Evolutionary conservation across 2,113 vertebrate genomes (phyloP).

Genomic region (Rhinoptilus africanus): DNA sequence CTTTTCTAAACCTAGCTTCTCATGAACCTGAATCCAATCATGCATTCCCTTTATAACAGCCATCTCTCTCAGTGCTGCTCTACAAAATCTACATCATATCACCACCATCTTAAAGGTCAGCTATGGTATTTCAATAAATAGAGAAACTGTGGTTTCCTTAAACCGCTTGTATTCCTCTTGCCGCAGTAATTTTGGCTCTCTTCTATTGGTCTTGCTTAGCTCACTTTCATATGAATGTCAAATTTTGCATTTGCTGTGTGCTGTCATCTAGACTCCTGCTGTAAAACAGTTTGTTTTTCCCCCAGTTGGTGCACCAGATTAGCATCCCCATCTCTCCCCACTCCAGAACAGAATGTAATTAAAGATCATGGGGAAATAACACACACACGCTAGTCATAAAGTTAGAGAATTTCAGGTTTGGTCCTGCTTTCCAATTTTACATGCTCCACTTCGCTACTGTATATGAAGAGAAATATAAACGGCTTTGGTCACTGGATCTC

Average conservation of each 20-base stretch:
- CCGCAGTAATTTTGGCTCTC: constrained; percentile 45
- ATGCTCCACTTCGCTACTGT: constrained; percentile 1
- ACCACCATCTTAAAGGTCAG: constrained; percentile 14
- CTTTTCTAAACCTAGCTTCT: constrained; percentile 48
- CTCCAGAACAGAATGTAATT: constrained; percentile 52
- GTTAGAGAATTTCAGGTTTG: constrained; percentile 40
- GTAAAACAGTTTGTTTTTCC: constrained; percentile 46
- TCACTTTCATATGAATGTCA: constrained; percentile 73
- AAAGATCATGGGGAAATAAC: constrained; percentile 52
- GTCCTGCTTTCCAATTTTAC: constrained; percentile 30
- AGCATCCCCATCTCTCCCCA: neutral
- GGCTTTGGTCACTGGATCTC: neutral
- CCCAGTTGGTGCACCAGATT: constrained; percentile 36
- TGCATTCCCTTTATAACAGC: constrained; percentile 22
- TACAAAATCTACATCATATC: neutral
- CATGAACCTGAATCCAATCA: constrained; percentile 56
- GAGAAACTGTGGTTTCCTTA: constrained; percentile 6
- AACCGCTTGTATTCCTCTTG: constrained; percentile 29
- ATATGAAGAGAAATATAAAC: constrained; percentile 4
- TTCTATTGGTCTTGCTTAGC: constrained; percentile 42
- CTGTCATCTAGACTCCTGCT: constrained; percentile 53
- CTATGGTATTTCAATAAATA: constrained; percentile 51
- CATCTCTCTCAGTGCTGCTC: neutral
- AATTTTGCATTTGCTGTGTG: constrained; percentile 70
- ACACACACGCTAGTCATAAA: neutral